Evolutionary conservation across 2,797 vertebrate genomes (phyloP), one percentile per base, ranked within the genome.

Genomic region (Luscinia megarhynchos): DNA sequence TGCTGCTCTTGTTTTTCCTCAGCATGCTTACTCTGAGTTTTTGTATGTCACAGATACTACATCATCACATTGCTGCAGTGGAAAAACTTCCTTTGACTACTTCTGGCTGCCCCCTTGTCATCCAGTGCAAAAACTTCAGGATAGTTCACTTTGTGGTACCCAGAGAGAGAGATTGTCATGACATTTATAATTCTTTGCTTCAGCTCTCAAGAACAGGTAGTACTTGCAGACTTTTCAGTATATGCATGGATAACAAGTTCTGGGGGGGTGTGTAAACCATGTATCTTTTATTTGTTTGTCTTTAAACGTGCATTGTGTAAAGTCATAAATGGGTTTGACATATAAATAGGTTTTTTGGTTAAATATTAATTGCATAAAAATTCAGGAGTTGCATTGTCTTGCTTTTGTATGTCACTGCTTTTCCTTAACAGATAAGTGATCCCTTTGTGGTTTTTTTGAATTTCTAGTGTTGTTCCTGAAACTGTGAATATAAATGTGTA

Each of bases 121-220:
- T 99, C 96, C 99, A 99, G 95, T 99, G 99, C 96, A 99, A 99
- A 76, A 99, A 99, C 97, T 99, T 99, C 97, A 97, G 99, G 46
- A 96, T 98, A 87, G 99, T 99, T 89, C 99, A 99, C 95, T 99
- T 99, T 79, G 98, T 99, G 61, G 98, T 99, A 75, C 99, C 98
- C 58, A 98, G 99, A 88, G 99, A 99, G 93, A 98, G 99, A 89
- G 99, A 99, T 94, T 99, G 99, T 95, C 99, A 99, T 64, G 99
- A 99, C 84, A 97, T 99, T 84, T 99, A 99, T 98, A 99, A 99
- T 97, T 99, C 99, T 12, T 96, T 99, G 93, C 97, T 99, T 73
- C 98, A 98, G 72, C 98, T 99, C 18, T 98, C 99, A 54, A 98
- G 98, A 70, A 98, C 99, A 97, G 99, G 99, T 99, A 97, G 79